These are phyloP conservation scores for Hyperoplus immaculatus DNA, from an alignment of 2,797 vertebrate species.

Conservation along the genomic window DNA sequence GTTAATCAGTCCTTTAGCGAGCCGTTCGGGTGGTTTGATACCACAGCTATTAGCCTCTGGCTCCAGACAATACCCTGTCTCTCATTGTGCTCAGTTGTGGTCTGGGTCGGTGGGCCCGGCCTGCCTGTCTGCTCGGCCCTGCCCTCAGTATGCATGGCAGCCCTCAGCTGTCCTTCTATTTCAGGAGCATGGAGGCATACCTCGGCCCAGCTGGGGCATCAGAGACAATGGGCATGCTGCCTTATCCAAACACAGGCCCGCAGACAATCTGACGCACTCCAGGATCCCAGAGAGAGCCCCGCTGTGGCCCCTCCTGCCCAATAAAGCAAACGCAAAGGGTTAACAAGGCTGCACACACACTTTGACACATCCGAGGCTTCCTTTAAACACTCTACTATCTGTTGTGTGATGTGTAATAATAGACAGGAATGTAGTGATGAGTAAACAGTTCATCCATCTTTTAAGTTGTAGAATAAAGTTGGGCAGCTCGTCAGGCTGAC, in stretches of 20 bases:
- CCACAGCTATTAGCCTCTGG: slow-evolving; percentile 84
- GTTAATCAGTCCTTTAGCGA: slow-evolving; percentile 80
- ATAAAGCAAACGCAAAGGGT: slow-evolving; percentile 70
- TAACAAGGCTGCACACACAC: slow-evolving; percentile 70
- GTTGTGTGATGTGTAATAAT: slow-evolving; percentile 18
- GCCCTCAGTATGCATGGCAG: slow-evolving; percentile 86
- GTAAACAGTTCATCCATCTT: neutral
- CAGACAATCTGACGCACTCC: slow-evolving; percentile 86
- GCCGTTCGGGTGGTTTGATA: slow-evolving; percentile 76
- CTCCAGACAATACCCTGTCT: slow-evolving; percentile 88
- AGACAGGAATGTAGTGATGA: slow-evolving; percentile 5
- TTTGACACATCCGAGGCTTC: slow-evolving; percentile 34
- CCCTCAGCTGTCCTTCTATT: slow-evolving; percentile 95
- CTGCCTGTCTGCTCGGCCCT: slow-evolving; percentile 75
- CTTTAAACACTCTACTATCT: slow-evolving; percentile 16
- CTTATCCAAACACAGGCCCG: slow-evolving; percentile 86
- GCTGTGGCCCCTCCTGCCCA: slow-evolving; percentile 52
- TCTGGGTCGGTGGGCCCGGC: slow-evolving; percentile 72
- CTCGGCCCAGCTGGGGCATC: slow-evolving; percentile 89
- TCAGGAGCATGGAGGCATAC: slow-evolving; percentile 89
- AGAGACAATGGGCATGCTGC: slow-evolving; percentile 88
- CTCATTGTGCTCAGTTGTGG: slow-evolving; percentile 86
- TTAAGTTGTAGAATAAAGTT: neutral
- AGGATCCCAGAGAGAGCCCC: slow-evolving; percentile 78
- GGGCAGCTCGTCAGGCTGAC: neutral